Evolutionary conservation across 37 sponge, comb jelly and placozoan species (phyloP), one percentile per base, ranked within the genome.

Genomic region (Haliclona indistincta): DNA sequence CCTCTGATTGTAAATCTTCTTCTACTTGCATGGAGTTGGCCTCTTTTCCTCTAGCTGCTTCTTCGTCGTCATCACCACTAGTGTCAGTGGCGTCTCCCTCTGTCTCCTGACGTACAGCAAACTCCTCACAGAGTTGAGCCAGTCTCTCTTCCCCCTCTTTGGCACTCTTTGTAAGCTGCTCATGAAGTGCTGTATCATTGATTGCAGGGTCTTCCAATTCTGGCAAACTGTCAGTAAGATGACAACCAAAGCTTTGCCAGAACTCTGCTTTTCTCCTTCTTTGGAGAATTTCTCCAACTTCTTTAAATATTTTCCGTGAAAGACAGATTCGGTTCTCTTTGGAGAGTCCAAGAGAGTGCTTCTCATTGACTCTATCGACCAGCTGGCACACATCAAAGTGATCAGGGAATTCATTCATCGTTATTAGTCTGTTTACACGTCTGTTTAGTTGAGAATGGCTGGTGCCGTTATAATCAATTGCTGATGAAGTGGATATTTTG

Each of bases 321-420:
- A 81, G 40, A 17, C 61, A 53, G 17, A 26, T 10, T 28, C 47
- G 52, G 47, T 80, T 72, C 20, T 88, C 75, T 13, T 25, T 54
- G 17, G 44, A 20, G 15, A 92, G 75, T 10, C 77, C 70, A 36
- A 92, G 52, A 23, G 1, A 34, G 41, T 92, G 43, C 32, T 87
- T 86, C 8, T 58, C 71, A 51, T 87, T 84, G 36, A 62, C 75
- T 49, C 84, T 52, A 35, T 78, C 84, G 13, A 92, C 37, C 45
- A 92, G 38, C 34, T 83, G 68, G 15, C 36, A 38, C 33, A 92
- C 71, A 49, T 92, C 93, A 8, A 68, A 35, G 51, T 69, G 63
- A 28, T 92, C 93, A 1, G 93, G 93, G 69, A 92, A 92, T 26
- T 84, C 81, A 29, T 83, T 73, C 2, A 49, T 15, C n/a, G 67